phyloP scores from a whole-genome alignment of 2,888 invertebrate genomes.

The Agrilus cyanescens region DNA sequence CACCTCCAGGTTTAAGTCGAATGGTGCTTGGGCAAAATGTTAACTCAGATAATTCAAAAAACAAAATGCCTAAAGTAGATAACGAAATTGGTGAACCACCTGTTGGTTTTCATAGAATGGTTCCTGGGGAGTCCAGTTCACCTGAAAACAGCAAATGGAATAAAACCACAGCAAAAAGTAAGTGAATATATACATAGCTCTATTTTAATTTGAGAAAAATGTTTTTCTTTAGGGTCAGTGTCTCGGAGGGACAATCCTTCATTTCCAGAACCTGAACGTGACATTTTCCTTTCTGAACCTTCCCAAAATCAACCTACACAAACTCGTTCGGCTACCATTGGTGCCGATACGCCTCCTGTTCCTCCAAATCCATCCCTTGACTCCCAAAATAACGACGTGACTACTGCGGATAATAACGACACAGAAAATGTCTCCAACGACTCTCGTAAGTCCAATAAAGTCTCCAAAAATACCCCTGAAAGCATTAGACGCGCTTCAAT shows the following conservation, averaged over 20 bases:
- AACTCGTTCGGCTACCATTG: constrained; percentile 34
- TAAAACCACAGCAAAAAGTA: too few species aligned
- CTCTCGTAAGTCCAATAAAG: constrained; percentile 9
- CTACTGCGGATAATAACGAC: constrained; percentile 16
- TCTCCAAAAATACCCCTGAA: constrained; percentile 4
- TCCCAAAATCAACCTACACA: constrained; percentile 19
- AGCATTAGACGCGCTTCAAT: constrained; percentile 23
- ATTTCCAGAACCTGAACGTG: too few species aligned
- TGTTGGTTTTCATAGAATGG: constrained; percentile 47
- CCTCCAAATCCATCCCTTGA: constrained; percentile 8
- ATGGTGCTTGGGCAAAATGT: constrained; percentile 45
- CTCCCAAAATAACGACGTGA: constrained; percentile 6
- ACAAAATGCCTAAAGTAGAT: background rate
- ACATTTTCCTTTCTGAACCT: constrained; percentile 14
- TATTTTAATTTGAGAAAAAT: too few species aligned
- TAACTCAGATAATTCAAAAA: constrained; percentile 7
- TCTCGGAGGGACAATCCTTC: too few species aligned
- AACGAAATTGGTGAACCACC: constrained; percentile 30
- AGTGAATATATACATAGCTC: too few species aligned
- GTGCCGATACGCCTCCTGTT: constrained; percentile 33
- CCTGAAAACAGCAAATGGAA: constrained; percentile 21
- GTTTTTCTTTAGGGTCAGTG: too few species aligned
- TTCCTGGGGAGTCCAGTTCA: constrained; percentile 49
- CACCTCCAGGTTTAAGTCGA: constrained; percentile 52
- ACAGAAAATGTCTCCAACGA: constrained; percentile 16